Base-by-base conservation (phyloP, 23 tunicate species). In the Botrylloides violaceus region DNA sequence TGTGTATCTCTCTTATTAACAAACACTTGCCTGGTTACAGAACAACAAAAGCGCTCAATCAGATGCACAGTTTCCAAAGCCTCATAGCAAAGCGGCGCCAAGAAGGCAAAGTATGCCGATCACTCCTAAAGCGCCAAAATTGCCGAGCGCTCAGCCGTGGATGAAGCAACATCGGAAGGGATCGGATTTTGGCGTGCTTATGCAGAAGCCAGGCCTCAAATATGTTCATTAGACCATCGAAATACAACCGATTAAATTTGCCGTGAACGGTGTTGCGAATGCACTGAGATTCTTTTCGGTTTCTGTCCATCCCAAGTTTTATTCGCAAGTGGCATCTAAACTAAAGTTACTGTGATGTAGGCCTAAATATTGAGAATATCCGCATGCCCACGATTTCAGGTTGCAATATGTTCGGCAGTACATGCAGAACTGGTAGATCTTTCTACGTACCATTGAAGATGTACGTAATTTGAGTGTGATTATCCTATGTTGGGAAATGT, bases 121-220 rank as follows among this genome's bases (percentile, higher is more conserved):
- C 56, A 68, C 20, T 4, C 34, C 70, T 9, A 31, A 33, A 19
- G 34, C 34, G 35, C 34, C 58, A 19, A 68, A 39, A 12, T 68
- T 79, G 12, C 83, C 83, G 0, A 32, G 79, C 63, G 83, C 92
- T n/a, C 92, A 78, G 58, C 92, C 83, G 26, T 79, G 83, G 83
- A 78, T 84, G 59, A 84, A 84, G 50, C 59, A 83, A 24, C 73
- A 61, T 4, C 57, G 74, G 25, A 68, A 68, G 57, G 74, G 58
- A 9, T 68, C 74, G 18, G 74, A 68, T 30, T 68, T 68, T 43
- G 74, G 74, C 23, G 74, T 1, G 6, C 15, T 60, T 1, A 15
- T 60, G 65, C 53, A 43, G 12, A 43, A 43, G 53, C 53, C 53
- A 15, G 53, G 53, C 15, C 12, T 43, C 15, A 43, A 43, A 43